Conservation (phyloP, 2,797 vertebrate species). For the Chiloscyllium punctatum region DNA sequence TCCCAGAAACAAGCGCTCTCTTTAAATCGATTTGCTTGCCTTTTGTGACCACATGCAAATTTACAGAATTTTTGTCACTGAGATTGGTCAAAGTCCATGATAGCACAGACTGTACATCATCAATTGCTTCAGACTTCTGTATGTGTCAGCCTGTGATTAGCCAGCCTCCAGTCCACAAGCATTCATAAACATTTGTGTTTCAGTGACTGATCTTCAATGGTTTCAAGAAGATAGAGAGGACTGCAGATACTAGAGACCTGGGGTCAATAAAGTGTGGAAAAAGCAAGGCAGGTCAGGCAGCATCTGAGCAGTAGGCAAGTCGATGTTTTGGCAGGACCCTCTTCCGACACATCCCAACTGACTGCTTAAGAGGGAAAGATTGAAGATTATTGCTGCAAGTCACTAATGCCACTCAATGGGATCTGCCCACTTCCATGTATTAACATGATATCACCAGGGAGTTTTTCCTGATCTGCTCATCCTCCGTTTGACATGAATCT, state of each 20-base stretch:
- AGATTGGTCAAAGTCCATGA: background rate
- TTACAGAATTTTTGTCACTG: background rate
- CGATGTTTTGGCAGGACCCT: no score
- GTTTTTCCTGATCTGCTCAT: background rate
- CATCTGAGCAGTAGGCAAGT: no score
- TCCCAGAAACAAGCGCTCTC: background rate
- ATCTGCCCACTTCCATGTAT: background rate
- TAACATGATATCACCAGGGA: slow-evolving; percentile 31
- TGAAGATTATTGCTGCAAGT: background rate
- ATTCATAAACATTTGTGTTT: background rate
- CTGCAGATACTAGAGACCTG: no score
- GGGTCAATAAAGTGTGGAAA: no score
- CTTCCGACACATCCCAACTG: no score
- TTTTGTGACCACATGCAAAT: background rate
- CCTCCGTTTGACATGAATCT: background rate
- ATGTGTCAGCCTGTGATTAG: background rate
- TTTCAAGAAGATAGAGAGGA: no score
- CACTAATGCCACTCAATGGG: background rate
- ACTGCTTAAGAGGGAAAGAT: background rate
- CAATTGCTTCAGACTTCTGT: background rate
- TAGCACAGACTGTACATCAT: background rate
- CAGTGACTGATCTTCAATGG: background rate
- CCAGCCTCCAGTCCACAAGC: background rate
- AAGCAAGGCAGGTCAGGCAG: no score
- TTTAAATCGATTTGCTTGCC: background rate